Base-by-base conservation (phyloP, 2,888 invertebrate species). In the Acleris cristana region DNA sequence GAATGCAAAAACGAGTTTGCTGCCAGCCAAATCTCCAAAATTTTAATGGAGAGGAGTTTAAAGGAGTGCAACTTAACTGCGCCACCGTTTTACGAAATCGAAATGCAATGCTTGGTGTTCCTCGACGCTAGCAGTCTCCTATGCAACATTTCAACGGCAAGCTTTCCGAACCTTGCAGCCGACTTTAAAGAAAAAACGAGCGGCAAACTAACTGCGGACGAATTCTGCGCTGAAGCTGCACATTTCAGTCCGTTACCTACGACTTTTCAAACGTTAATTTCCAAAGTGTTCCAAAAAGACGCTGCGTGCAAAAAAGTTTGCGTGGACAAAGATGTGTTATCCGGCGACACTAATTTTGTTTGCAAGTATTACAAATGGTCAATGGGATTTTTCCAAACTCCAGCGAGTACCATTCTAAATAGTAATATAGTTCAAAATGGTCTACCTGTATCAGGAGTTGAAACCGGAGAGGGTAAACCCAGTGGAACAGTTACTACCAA, bases 281-380 rank as follows among this genome's bases (percentile, higher is more conserved):
- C 82, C 51, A 74, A 69, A 60, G 73, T 81, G 8, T 83, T 88
- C 23, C 80, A 77, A 59, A 71, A 72, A 54, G 73, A 75, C 23
- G 69, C 75, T 2, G 73, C 71, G 18, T 92, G 92, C 70, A 75
- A 81, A n/a, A 82, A 80, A 71, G 76, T 87, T 4, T 92, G 92
- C 76, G 81, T 82, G 5, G 76, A 73, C 1, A 70, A 73, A 3
- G 83, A 84, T 12, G 30, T 85, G 8, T 19, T 75, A 0, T 81
- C 79, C 69, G 77, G 76, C 10, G 85, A 88, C 18, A 80, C 83
- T 0, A 89, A 87, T 61, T 86, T 77, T 67, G 88, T 76, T 68
- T 92, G 92, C 74, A 91, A 89, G 76, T 92, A 89, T 74, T 92
- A 78, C 69, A 85, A 87, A 70, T 90, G 85, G 87, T 90, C 90